Evolutionary conservation across 2,797 vertebrate species (phyloP).

Genomic region (Gambusia yucatana): DNA sequence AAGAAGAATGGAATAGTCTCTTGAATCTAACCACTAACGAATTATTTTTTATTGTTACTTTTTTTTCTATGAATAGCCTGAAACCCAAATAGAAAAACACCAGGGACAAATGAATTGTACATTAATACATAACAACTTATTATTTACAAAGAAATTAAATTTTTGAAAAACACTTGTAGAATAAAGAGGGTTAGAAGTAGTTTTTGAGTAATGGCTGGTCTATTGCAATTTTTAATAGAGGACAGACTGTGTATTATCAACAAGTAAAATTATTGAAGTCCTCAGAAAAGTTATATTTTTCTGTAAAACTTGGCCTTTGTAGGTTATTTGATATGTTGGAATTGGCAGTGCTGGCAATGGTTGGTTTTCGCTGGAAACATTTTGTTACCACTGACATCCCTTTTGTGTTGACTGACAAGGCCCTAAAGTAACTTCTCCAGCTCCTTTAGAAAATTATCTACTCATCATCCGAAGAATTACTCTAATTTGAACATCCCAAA

Average conservation of each 20-base stretch:
- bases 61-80: not conserved
- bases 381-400: conserved; percentile 58
- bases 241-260: not conserved
- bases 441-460: conserved; percentile 37
- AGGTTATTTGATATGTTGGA: conserved; percentile 59
- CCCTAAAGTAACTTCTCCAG: conserved; percentile 41
- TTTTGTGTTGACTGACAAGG: conserved; percentile 62
- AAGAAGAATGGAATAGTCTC: not conserved
- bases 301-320: conserved; percentile 40
- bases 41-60: not conserved
- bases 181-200: not conserved
- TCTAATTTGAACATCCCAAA: conserved; percentile 46
- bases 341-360: conserved; percentile 50
- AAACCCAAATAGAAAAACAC: not conserved
- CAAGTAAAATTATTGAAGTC: conserved; percentile 12
- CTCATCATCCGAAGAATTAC: conserved; percentile 14
- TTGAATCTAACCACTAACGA: not conserved
- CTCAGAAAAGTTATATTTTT: conserved; percentile 38
- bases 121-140: not conserved
- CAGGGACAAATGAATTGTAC: not conserved
- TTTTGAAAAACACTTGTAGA: not conserved
- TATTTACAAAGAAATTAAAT: not conserved
- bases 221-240: not conserved
- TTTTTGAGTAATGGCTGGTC: not conserved
- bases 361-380: conserved; percentile 58